phyloP scores from a whole-genome alignment of 2,113 vertebrate species.

The Cyrtonyx montezumae region DNA sequence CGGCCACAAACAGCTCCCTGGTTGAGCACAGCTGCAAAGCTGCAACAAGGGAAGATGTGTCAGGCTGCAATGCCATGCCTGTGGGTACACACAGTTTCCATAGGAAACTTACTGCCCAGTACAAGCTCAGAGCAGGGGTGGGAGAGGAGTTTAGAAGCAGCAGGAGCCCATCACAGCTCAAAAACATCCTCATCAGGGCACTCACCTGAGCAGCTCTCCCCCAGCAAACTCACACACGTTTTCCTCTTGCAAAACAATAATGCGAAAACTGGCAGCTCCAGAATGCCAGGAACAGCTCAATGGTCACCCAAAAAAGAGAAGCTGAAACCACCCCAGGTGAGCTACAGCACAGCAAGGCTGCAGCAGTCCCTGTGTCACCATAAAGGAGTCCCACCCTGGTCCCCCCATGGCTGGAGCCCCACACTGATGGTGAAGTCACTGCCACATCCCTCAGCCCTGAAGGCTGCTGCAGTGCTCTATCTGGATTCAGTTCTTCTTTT shows the following conservation, averaged over 20 bases:
- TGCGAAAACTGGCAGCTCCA: fast-evolving
- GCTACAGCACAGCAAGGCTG: neutral
- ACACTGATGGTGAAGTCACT: fast-evolving
- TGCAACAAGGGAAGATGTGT: no score
- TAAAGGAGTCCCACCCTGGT: neutral
- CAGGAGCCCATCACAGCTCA: fast-evolving
- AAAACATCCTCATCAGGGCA: neutral
- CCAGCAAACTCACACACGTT: neutral
- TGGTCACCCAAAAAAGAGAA: neutral
- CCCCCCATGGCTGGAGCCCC: fast-evolving
- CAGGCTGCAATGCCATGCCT: fast-evolving
- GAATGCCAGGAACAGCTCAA: neutral
- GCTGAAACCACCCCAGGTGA: neutral
- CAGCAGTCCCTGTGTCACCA: neutral
- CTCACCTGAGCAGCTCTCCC: neutral
- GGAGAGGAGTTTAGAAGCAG: neutral
- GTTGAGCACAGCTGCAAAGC: neutral
- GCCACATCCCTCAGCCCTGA: fast-evolving
- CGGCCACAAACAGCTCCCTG: neutral
- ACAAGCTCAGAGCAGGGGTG: neutral
- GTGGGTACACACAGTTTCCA: fast-evolving
- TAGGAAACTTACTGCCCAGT: neutral
- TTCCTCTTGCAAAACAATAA: neutral
- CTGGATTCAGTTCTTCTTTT: slow-evolving; percentile 1
- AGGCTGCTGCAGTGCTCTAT: neutral